Evolutionary conservation across 2,888 invertebrate species (phyloP).

Genomic region (Ophion costatus): DNA sequence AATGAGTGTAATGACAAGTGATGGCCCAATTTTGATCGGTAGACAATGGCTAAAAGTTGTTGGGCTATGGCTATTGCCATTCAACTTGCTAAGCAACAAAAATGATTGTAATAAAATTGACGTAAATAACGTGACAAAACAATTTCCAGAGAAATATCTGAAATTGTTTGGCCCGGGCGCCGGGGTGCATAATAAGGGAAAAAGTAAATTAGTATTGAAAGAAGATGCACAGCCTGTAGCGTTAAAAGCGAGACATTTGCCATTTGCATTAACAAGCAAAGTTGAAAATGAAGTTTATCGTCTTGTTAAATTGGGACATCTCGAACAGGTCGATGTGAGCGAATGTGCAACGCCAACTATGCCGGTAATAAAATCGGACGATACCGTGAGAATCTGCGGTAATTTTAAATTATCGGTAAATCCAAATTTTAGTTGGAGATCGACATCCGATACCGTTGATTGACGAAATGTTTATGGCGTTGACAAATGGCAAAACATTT

Average conservation of each 20-base stretch:
- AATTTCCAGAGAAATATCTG: constrained; percentile 14
- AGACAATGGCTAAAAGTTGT: constrained; percentile 14
- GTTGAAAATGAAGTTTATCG: constrained; percentile 37
- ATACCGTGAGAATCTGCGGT: constrained; percentile 1
- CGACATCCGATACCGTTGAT: constrained; percentile 71
- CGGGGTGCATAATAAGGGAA: constrained; percentile 8
- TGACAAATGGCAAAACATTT: constrained; percentile 74
- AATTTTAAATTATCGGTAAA: constrained; percentile 78
- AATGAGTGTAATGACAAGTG: constrained; percentile 48
- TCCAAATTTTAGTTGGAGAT: constrained; percentile 68
- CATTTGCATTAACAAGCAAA: constrained; percentile 64
- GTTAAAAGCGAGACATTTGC: constrained; percentile 68
- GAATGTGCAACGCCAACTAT: constrained; percentile 62
- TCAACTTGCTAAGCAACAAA: background rate
- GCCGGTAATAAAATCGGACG: constrained; percentile 16
- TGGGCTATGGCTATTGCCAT: constrained; percentile 6
- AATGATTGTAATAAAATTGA: constrained; percentile 23
- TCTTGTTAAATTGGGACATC: constrained; percentile 65
- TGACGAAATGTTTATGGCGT: constrained; percentile 59
- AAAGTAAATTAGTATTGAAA: constrained; percentile 12
- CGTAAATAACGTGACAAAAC: constrained; percentile 30
- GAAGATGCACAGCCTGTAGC: constrained; percentile 49
- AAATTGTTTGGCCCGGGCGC: constrained; percentile 10
- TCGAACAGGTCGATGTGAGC: constrained; percentile 66
- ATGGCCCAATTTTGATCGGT: constrained; percentile 59